Evolutionary conservation across 2,113 vertebrate species (phyloP).

Genomic region (Raja brachyura): DNA sequence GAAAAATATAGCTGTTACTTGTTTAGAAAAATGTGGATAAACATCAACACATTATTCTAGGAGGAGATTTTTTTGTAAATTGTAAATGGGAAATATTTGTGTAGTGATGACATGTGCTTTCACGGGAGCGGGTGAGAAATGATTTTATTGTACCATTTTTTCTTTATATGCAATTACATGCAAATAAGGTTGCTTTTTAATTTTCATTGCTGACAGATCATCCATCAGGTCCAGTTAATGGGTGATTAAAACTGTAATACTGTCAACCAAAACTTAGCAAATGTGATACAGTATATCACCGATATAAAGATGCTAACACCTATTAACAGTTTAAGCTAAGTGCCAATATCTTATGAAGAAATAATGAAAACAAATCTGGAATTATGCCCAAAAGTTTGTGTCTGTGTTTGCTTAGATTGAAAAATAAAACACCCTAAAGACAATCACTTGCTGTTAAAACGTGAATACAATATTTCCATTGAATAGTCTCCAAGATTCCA

Average conservation of each 20-base stretch:
- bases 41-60: background rate
- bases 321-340: conserved; percentile 35
- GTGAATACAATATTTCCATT: background rate
- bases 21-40: background rate
- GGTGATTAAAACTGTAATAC: conserved; percentile 38
- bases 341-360: background rate
- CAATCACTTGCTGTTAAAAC: background rate
- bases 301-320: conserved; percentile 36
- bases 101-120: background rate
- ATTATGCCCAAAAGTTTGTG: background rate
- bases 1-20: background rate
- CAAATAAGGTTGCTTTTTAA: conserved; percentile 38
- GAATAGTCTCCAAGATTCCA: background rate
- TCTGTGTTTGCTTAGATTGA: background rate
- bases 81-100: conserved; percentile 14
- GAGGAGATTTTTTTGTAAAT: conserved; percentile 4
- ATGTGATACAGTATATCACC: conserved; percentile 34
- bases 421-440: background rate
- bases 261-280: conserved; percentile 38
- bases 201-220: conserved; percentile 36
- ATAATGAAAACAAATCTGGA: conserved; percentile 24
- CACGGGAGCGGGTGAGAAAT: conserved; percentile 9
- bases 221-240: conserved; percentile 38
- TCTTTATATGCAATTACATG: conserved; percentile 38
- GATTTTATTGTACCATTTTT: conserved; percentile 35